Evolutionary conservation across 2,797 vertebrate species (phyloP), one percentile per base, ranked within the genome.

Genomic region (Falco columbarius): DNA sequence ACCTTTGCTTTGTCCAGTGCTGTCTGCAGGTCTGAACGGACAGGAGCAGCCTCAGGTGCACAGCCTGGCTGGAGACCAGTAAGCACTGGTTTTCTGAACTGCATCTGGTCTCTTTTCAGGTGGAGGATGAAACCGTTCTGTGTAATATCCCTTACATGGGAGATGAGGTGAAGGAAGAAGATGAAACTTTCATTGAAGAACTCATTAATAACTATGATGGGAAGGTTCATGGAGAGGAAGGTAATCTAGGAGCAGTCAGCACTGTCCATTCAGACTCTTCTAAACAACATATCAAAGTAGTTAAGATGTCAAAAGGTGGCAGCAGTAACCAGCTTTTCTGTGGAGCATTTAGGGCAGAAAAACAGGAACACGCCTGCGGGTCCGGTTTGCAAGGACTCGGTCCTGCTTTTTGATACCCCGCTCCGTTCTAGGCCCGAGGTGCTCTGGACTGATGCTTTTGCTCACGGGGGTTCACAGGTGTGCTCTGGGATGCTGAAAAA

Each of bases 91-190:
- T 67, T 59, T 74, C 72, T 79, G 42, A 92, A 12, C 36, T 52
- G 30, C 61, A 7, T 58, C 63, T 81, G n/a, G 30, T 84, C 97
- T 88, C n/a, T 75, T 85, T 86, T 83, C 91, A 99, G 99, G 99
- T 99, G 96, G 99, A 99, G 96, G 99, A 99, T 93, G 99, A 99
- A 96, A 99, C 99, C 0, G 99, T 99, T 95, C 98, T 99, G 87
- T 99, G 99, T 97, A 99, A 99, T 97, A 99, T 99, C 95, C 99
- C 99, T 5, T 99, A 99, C 96, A 99, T 99, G 99, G 99, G 99
- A 1, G 99, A 99, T 1, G 99, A 99, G 95, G 99, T 99, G 79
- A 98, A 99, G 95, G 99, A 99, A 84, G 99, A 99, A 96, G 99
- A 99, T 44, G 99, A 99, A 97, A 99, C 99, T 36, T 99, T 99